phyloP scores from a whole-genome alignment of 2,888 invertebrate species.

The Andrena praecox region DNA sequence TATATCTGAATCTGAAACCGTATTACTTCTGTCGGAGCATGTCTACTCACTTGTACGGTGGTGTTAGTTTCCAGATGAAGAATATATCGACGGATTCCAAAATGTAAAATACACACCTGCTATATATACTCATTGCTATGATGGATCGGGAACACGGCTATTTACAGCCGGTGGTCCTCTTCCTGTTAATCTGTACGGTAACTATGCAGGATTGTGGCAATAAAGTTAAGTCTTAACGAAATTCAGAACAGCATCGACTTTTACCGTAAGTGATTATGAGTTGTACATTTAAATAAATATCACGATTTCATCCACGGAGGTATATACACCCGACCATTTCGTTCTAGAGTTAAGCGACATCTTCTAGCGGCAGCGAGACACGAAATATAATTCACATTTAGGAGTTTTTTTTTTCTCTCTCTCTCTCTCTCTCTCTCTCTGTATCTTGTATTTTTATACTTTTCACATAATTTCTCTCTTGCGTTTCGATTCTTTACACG shows the following conservation, averaged over 20 bases:
- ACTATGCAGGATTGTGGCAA: slow-evolving; percentile 98
- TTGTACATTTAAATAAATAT: slow-evolving; percentile 55
- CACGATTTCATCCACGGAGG: slow-evolving; percentile 42
- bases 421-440: neutral
- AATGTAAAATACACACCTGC: slow-evolving; percentile 96
- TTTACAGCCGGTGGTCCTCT: slow-evolving; percentile 98
- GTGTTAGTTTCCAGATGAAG: slow-evolving; percentile 92
- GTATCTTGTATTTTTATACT: slow-evolving; percentile 6
- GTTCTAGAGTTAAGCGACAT: neutral
- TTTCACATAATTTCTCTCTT: slow-evolving; percentile 7
- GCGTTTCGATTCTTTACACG: neutral
- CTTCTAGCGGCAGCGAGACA: neutral
- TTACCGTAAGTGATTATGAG: slow-evolving; percentile 60
- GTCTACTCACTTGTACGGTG: slow-evolving; percentile 31
- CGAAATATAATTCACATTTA: neutral
- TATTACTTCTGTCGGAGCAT: neutral
- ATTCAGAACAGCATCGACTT: slow-evolving; percentile 48
- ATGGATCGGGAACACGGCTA: slow-evolving; percentile 94
- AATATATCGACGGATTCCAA: slow-evolving; percentile 93
- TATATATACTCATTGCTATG: slow-evolving; percentile 98
- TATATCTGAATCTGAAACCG: neutral
- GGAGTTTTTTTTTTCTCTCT: neutral
- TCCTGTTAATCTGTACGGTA: slow-evolving; percentile 95
- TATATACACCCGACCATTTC: slow-evolving; percentile 41
- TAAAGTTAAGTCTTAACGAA: slow-evolving; percentile 80